phyloP scores from a whole-genome alignment of 2,888 invertebrate species.

The Plagiodera versicolora region DNA sequence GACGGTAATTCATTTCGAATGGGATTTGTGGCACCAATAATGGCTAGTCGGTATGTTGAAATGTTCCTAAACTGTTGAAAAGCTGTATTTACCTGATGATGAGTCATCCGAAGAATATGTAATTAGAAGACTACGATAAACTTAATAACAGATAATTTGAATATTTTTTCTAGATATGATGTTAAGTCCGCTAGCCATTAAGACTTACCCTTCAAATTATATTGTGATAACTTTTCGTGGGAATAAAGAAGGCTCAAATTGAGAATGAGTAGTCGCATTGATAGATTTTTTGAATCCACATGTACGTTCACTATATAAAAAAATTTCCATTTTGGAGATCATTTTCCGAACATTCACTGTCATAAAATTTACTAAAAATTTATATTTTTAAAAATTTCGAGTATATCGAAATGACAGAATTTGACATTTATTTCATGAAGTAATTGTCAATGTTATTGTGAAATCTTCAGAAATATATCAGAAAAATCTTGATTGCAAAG shows the following conservation, averaged over 20 bases:
- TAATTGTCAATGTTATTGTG: too few species aligned
- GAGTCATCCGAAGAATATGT: neutral
- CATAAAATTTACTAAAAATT: too few species aligned
- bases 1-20: neutral
- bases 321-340: too few species aligned
- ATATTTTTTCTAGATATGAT: neutral
- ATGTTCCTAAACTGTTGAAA: neutral
- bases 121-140: neutral
- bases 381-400: too few species aligned
- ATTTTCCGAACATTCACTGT: too few species aligned
- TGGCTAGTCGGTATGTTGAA: neutral
- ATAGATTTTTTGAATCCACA: too few species aligned
- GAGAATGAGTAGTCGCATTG: too few species aligned
- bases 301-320: too few species aligned
- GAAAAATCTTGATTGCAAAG: too few species aligned
- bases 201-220: neutral
- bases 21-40: neutral
- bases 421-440: too few species aligned
- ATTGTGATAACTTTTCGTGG: neutral
- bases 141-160: neutral
- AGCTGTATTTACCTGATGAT: slow-evolving; percentile 1
- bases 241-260: neutral
- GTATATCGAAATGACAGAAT: too few species aligned
- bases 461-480: too few species aligned
- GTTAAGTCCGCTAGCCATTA: neutral